These are phyloP conservation scores for Cataglyphis altisquamis DNA, from an alignment of 2,888 invertebrate species.

Conservation along the genomic window DNA sequence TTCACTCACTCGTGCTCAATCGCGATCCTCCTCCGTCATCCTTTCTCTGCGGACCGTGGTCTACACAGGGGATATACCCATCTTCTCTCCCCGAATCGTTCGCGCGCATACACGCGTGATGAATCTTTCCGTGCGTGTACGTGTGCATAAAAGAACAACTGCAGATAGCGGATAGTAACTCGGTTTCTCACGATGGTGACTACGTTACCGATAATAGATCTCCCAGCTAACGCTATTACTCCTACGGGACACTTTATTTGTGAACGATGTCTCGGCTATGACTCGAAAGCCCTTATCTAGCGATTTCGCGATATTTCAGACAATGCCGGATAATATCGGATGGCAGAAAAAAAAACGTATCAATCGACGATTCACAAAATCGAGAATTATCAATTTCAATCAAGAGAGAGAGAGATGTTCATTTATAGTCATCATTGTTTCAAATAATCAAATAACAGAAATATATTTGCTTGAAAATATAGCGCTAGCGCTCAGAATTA, in stretches of 20 bases:
- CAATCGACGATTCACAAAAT: neutral
- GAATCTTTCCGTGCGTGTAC: constrained; percentile 8
- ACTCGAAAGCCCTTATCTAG: constrained; percentile 72
- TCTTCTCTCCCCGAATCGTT: constrained; percentile 22
- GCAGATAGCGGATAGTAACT: constrained; percentile 29
- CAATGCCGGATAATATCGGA: neutral
- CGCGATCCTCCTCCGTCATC: constrained; percentile 17
- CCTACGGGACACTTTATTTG: constrained; percentile 76
- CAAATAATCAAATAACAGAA: neutral
- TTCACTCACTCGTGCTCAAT: constrained; percentile 61
- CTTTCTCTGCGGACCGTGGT: constrained; percentile 26
- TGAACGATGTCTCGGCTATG: constrained; percentile 78
- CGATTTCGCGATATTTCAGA: constrained; percentile 49
- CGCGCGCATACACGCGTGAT: neutral
- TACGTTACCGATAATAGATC: constrained; percentile 59
- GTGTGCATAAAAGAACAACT: constrained; percentile 31
- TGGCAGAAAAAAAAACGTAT: neutral
- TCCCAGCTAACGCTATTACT: constrained; percentile 68
- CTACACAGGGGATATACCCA: neutral
- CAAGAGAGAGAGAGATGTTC: neutral
- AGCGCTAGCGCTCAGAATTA: neutral
- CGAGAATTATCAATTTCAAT: constrained; percentile 21
- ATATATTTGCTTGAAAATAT: neutral
- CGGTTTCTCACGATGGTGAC: constrained; percentile 55
- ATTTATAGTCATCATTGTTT: constrained; percentile 8